A percentile compares a stretch with the other conserved stretches of the same genome.
phyloP scores from a whole-genome alignment of 2,888 invertebrate species.

The Agonopterix arenella region DNA sequence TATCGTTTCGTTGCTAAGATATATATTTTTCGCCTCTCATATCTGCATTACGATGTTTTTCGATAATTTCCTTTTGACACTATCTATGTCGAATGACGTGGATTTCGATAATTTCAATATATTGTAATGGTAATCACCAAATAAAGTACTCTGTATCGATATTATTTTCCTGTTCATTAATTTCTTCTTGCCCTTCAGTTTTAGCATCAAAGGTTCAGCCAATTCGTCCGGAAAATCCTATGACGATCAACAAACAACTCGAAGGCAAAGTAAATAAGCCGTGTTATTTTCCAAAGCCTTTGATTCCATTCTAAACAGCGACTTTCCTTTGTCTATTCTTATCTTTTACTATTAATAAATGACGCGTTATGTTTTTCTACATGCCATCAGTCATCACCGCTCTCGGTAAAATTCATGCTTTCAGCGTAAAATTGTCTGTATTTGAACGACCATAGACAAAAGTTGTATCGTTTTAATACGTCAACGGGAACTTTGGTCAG shows the following conservation, averaged over 20 bases:
- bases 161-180: not conserved
- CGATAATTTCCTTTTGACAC: not conserved
- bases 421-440: slow-evolving; percentile 47
- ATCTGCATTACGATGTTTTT: not conserved
- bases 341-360: slow-evolving; percentile 15
- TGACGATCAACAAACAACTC: slow-evolving; percentile 26
- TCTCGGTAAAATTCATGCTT: not conserved
- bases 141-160: not conserved
- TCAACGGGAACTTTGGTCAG: slow-evolving; percentile 54
- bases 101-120: slow-evolving; percentile 7
- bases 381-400: not conserved
- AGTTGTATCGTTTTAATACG: slow-evolving; percentile 64
- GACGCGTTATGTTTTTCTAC: slow-evolving; percentile 6
- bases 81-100: slow-evolving; percentile 3
- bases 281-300: slow-evolving; percentile 11
- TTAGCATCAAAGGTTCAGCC: not conserved
- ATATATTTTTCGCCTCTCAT: too few relatives aligned
- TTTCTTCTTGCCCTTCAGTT: not conserved
- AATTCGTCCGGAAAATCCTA: slow-evolving; percentile 25
- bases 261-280: slow-evolving; percentile 9
- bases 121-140: not conserved
- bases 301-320: slow-evolving; percentile 34
- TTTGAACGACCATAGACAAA: slow-evolving; percentile 65
- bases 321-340: slow-evolving; percentile 34
- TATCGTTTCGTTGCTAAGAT: too few relatives aligned